phyloP scores from a whole-genome alignment of 2,797 vertebrate genomes.

The Odontamblyopus lacepedii region DNA sequence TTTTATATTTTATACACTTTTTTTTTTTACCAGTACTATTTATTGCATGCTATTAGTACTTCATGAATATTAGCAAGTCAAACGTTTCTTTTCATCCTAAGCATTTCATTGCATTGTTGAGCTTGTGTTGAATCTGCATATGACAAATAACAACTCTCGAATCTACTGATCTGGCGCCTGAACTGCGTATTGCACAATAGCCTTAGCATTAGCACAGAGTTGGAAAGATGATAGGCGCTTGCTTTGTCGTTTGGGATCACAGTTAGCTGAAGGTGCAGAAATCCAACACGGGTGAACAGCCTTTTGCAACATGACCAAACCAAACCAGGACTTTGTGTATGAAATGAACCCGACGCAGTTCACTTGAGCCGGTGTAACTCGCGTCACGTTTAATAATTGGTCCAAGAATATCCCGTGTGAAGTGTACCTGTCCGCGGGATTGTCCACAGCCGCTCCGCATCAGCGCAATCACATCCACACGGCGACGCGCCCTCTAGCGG shows the following conservation, averaged over 20 bases:
- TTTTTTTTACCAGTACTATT: too few relatives aligned
- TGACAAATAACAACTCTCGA: too few relatives aligned
- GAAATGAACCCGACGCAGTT: neutral
- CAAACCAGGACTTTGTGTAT: neutral
- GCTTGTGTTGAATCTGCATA: too few relatives aligned
- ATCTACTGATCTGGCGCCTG: too few relatives aligned
- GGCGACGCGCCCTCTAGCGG: constrained; percentile 70
- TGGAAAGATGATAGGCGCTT: constrained; percentile 2
- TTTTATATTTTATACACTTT: too few relatives aligned
- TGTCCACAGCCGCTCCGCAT: constrained; percentile 9
- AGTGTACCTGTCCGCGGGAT: neutral
- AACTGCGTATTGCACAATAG: neutral
- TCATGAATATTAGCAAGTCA: too few relatives aligned
- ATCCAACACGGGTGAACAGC: neutral
- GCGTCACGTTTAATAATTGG: neutral
- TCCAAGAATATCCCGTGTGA: neutral
- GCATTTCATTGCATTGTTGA: too few relatives aligned
- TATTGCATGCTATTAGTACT: too few relatives aligned
- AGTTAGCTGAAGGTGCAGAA: constrained; percentile 1
- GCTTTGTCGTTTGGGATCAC: neutral
- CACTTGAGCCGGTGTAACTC: neutral
- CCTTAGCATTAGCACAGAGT: neutral
- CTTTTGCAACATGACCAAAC: neutral
- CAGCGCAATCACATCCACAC: constrained; percentile 3
- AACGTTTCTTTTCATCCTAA: too few relatives aligned